Conservation (phyloP, 35 echinoderm and acorn worm species). For the Anneissia japonica region DNA sequence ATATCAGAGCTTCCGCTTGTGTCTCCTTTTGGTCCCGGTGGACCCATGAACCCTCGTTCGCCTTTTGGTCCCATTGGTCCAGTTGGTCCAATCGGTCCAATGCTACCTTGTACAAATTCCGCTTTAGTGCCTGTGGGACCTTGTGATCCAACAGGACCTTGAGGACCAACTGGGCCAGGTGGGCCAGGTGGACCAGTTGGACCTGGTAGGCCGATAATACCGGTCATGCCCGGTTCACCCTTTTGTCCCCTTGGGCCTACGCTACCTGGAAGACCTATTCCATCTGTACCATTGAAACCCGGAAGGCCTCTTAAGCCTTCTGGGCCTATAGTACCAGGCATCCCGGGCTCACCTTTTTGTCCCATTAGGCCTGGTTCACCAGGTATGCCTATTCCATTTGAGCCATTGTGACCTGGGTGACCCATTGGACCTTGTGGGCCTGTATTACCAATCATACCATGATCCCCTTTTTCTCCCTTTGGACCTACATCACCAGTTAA, state of each 20-base stretch:
- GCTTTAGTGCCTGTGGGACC: background rate
- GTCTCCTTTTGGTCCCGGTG: background rate
- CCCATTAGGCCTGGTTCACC: background rate
- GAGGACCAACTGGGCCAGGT: background rate
- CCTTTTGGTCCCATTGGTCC: background rate
- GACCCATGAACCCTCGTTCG: background rate
- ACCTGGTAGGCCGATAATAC: background rate
- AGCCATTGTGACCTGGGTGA: background rate
- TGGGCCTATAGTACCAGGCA: background rate
- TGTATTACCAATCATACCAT: background rate
- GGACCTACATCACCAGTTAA: background rate
- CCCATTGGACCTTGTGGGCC: background rate
- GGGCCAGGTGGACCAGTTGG: background rate
- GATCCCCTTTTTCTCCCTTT: background rate
- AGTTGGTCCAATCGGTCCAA: background rate
- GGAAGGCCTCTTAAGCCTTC: background rate
- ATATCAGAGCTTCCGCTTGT: background rate
- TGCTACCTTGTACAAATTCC: background rate
- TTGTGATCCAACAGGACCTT: background rate
- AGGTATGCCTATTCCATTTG: background rate
- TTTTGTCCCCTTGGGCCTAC: background rate
- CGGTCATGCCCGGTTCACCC: background rate
- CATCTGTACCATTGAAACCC: background rate
- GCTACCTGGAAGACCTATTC: background rate
- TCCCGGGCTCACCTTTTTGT: background rate